Conservation (phyloP, 2,888 invertebrate genomes). For the Macrosoma leucophasiata region DNA sequence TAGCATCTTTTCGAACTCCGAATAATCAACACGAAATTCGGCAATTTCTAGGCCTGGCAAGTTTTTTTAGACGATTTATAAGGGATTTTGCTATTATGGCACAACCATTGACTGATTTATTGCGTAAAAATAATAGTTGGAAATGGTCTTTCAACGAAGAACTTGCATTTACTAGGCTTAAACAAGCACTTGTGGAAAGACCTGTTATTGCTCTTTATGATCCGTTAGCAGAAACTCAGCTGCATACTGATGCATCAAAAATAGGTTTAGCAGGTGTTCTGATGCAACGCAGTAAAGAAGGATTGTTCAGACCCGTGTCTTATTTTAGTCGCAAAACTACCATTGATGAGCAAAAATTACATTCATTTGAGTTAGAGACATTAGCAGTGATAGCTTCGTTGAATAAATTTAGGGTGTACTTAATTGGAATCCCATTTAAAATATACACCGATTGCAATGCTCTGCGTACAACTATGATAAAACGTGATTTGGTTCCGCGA, state of each 20-base stretch:
- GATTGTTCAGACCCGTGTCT: constrained; percentile 22
- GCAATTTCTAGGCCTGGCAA: constrained; percentile 24
- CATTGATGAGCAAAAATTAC: constrained; percentile 20
- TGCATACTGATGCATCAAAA: constrained; percentile 35
- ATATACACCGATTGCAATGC: constrained; percentile 32
- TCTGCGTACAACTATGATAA: constrained; percentile 29
- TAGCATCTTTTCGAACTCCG: constrained; percentile 21
- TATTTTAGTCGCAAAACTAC: constrained; percentile 28
- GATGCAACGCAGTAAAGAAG: constrained; percentile 25
- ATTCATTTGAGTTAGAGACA: constrained; percentile 28
- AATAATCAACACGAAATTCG: constrained; percentile 22
- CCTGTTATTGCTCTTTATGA: constrained; percentile 33
- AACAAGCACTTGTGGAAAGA: constrained; percentile 6
- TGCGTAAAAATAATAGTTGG: constrained; percentile 20
- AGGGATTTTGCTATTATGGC: constrained; percentile 22
- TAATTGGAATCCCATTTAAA: constrained; percentile 26
- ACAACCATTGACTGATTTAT: constrained; percentile 17
- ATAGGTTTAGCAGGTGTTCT: constrained; percentile 32
- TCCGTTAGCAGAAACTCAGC: constrained; percentile 27
- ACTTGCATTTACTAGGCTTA: constrained; percentile 3
- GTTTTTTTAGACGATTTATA: constrained; percentile 25
- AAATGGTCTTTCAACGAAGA: constrained; percentile 15
- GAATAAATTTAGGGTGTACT: constrained; percentile 29
- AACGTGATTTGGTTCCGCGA: constrained; percentile 29
- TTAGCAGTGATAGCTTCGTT: constrained; percentile 29